Evolutionary conservation across 1,140 invertebrate genomes (phyloP), one percentile per base, ranked within the genome.

Genomic region (Campoletis sonorensis): DNA sequence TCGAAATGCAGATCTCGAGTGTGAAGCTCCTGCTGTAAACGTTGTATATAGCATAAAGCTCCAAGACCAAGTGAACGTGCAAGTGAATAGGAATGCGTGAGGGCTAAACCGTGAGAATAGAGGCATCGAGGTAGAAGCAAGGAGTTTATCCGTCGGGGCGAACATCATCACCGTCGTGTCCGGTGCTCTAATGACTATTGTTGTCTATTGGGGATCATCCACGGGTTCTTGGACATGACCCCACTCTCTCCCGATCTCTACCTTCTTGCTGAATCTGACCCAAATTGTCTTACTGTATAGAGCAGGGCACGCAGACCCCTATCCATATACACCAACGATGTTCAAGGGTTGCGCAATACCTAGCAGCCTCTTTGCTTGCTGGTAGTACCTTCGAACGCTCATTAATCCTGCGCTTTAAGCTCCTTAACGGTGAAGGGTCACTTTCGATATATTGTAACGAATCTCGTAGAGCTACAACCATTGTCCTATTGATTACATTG

Each of bases 111-210:
- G 23, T 33, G 26, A 11, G 54, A 77, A 61, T 51, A 23, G 51
- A 61, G 51, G 18, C 8, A 61, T 11, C 58, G 26, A 51, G 27
- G 7, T 21, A 77, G 51, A 15, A 77, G 49, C 8, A 10, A 54
- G 51, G 80, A 77, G 72, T 81, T 81, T 81, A 68, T 76, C 51
- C 72, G 73, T n/a, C 51, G 76, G 80, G 77, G 82, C 82, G 76
- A 84, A 81, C 81, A 80, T 86, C 84, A 79, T 83, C 82, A 77
- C 82, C 45, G 79, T 83, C 82, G 85, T 87, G 84, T 85, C 85
- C 84, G 83, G 86, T 84, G 83, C 83, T 84, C 86, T 87, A 87
- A 87, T 87, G 82, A 86, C 85, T 82, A 87, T 87, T 87, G 85
- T 87, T 87, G 82, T 78, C 81, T 68, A 83, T 83, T 79, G 81